Conservation (phyloP, 1,140 invertebrate genomes). For the Drosophila subobscura region DNA sequence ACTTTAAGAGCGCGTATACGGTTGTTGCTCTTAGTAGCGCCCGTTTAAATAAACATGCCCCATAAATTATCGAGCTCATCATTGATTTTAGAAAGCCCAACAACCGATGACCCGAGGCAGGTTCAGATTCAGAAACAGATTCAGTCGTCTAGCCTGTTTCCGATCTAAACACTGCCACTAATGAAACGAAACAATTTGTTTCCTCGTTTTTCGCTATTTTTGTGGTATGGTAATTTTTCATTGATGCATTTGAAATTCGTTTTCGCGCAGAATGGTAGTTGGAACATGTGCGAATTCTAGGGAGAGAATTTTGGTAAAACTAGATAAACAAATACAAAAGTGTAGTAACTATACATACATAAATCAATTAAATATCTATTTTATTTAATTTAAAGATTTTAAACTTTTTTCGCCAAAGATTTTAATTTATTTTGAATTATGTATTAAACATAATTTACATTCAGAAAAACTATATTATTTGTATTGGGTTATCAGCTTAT, state of each 20-base stretch:
- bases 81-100: conserved; percentile 52
- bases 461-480: too few relatives aligned
- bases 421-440: too few relatives aligned
- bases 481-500: too few relatives aligned
- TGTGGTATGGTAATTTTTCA: conserved; percentile 27
- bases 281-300: not conserved
- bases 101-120: conserved; percentile 47
- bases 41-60: conserved; percentile 56
- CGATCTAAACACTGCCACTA: conserved; percentile 29
- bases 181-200: conserved; percentile 49
- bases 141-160: conserved; percentile 46
- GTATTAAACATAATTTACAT: too few relatives aligned
- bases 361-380: too few relatives aligned
- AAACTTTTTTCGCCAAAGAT: too few relatives aligned
- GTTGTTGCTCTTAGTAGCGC: conserved; percentile 55
- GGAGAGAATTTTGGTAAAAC: conserved; percentile 2
- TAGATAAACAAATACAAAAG: not conserved
- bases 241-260: conserved; percentile 28
- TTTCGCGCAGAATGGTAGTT: conserved; percentile 19
- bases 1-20: conserved; percentile 52
- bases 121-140: conserved; percentile 19
- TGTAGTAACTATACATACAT: too few relatives aligned
- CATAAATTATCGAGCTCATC: conserved; percentile 58
- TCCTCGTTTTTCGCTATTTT: conserved; percentile 34
- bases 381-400: too few relatives aligned